Evolutionary conservation across 2,888 invertebrate genomes (phyloP), one percentile per base, ranked within the genome.

Genomic region (Synanthedon andrenaeformis): DNA sequence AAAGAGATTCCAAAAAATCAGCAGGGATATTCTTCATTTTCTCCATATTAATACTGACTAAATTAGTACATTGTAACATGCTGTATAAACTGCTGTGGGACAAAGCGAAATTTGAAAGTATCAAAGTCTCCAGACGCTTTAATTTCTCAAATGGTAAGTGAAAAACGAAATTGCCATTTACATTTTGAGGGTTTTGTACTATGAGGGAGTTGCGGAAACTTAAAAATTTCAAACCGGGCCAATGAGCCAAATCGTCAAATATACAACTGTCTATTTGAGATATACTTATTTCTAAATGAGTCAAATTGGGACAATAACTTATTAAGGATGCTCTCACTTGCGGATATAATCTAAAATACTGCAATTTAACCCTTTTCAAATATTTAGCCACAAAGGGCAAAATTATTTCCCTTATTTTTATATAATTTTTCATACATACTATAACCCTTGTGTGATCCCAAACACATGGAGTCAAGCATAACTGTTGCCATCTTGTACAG

Each of bases 1-100:
- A 65, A 56, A 88, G 74, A 58, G 84, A 81, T 70, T 86, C 86
- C 53, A 88, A 66, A 60, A 88, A 88, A 58, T 85, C 83, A 54
- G 82, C 78, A 6, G 88, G 88, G 58, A 88, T 88, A 65, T 88
- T 88, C 61, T 88, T 88, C 88, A 88, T 88, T 65, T 88, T 88
- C 57, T 88, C 88, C 82, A 88, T 88, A 59, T 81, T 88, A 65
- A 88, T 84, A 71, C 86, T 84, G 62, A 81, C 79, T 69, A 88
- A 78, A 67, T 83, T 72, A 23, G 72, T 73, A 67, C 88, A 88
- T 56, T 81, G 80, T 54, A 88, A 68, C 88, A 88, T 88, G 56
- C 79, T 82, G 58, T 85, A 84, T 41, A 88, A 69, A 67, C 88
- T 88, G 57, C 72, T 73, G 19, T 77, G 85, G 28, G 88, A 87